Evolutionary conservation across 1,140 invertebrate species (phyloP).

Genomic region (Drosophila sp.): DNA sequence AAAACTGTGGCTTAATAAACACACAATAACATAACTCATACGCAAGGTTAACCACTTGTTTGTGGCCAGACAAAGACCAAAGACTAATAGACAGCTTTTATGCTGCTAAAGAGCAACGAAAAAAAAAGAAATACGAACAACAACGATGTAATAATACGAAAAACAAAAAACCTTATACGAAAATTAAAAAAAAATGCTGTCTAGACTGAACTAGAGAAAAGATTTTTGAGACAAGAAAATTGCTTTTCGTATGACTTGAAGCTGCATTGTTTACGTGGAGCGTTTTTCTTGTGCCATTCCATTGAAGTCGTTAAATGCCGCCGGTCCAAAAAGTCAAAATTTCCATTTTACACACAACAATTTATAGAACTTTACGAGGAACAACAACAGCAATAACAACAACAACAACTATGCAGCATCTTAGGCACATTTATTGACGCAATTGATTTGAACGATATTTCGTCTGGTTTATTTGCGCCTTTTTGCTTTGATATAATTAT

Average conservation of each 20-base stretch:
- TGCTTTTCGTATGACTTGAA: constrained; percentile 41
- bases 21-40: constrained; percentile 69
- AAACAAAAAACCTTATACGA: constrained; percentile 20
- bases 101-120: constrained; percentile 7
- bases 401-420: constrained; percentile 27
- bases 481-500: constrained; percentile 56
- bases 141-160: constrained; percentile 65
- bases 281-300: constrained; percentile 52
- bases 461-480: constrained; percentile 57
- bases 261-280: constrained; percentile 23
- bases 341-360: constrained; percentile 48
- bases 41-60: constrained; percentile 76
- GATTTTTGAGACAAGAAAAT: constrained; percentile 51
- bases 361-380: constrained; percentile 69
- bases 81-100: constrained; percentile 8
- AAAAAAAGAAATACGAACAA: not conserved
- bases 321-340: constrained; percentile 45
- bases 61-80: constrained; percentile 18
- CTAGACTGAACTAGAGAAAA: constrained; percentile 68
- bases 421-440: constrained; percentile 75
- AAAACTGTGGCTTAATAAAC: constrained; percentile 50
- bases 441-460: constrained; percentile 66
- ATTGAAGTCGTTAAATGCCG: constrained; percentile 69
- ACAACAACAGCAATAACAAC: constrained; percentile 21
- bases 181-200: constrained; percentile 44